Conservation (phyloP, 2,797 vertebrate species). For the Xenops minutus region DNA sequence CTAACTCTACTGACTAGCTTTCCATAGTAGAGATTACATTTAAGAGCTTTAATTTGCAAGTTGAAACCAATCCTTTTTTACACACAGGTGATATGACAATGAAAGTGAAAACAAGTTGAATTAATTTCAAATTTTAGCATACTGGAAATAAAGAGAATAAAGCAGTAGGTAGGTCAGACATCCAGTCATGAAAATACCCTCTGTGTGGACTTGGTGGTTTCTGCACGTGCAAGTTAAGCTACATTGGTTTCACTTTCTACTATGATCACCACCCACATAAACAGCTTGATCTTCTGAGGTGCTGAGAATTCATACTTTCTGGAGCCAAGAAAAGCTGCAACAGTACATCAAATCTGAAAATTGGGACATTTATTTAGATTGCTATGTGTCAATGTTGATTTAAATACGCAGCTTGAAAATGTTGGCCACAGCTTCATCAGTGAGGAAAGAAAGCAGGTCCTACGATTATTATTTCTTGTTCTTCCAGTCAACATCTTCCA, state of each 20-base stretch:
- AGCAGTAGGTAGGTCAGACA: neutral
- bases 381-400: neutral
- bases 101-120: neutral
- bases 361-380: constrained; percentile 22
- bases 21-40: neutral
- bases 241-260: constrained; percentile 7
- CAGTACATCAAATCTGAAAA: constrained; percentile 3
- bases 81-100: neutral
- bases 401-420: constrained; percentile 20
- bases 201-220: neutral
- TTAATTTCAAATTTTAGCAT: neutral
- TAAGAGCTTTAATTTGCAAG: neutral
- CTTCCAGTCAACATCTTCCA: neutral
- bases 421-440: neutral
- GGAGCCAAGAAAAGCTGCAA: constrained; percentile 23
- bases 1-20: neutral
- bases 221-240: neutral
- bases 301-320: constrained; percentile 19
- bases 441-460: neutral
- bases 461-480: neutral
- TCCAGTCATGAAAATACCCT: neutral
- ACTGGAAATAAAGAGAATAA: neutral
- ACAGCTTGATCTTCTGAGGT: constrained; percentile 43
- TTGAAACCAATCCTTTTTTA: neutral
- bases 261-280: constrained; percentile 20